phyloP scores from a whole-genome alignment of 2,113 vertebrate species.

The Charina bottae region DNA sequence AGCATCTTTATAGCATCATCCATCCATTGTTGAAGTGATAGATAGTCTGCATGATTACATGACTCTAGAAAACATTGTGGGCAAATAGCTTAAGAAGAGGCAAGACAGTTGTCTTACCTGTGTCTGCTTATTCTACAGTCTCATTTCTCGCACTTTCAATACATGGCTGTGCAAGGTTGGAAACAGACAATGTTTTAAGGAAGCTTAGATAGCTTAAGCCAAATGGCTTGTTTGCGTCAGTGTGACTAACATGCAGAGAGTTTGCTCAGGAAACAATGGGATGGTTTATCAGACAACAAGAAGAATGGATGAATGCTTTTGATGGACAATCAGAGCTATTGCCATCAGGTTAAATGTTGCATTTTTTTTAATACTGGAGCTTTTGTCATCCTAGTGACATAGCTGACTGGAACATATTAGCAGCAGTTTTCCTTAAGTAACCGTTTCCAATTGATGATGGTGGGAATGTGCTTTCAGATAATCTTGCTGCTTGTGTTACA shows the following conservation, averaged over 20 bases:
- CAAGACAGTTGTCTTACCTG: slow-evolving; percentile 47
- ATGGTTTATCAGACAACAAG: slow-evolving; percentile 23
- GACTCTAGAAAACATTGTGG: background rate
- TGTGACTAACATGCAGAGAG: slow-evolving; percentile 52
- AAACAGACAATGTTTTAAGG: slow-evolving; percentile 54
- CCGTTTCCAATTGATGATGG: slow-evolving; percentile 59
- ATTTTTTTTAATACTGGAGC: slow-evolving; percentile 24
- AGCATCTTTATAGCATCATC: background rate
- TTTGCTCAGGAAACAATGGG: slow-evolving; percentile 45
- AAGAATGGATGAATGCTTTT: background rate
- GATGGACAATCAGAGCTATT: slow-evolving; percentile 33
- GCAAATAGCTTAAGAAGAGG: slow-evolving; percentile 28
- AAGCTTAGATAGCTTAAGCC: slow-evolving; percentile 42
- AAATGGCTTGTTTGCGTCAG: slow-evolving; percentile 68
- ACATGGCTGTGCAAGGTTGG: slow-evolving; percentile 29
- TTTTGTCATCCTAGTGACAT: slow-evolving; percentile 6
- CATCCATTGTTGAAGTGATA: background rate
- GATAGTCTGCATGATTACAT: background rate
- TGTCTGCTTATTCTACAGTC: slow-evolving; percentile 51
- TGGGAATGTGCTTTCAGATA: slow-evolving; percentile 55
- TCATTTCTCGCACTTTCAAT: slow-evolving; percentile 48
- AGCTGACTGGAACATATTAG: slow-evolving; percentile 39
- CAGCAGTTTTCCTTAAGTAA: slow-evolving; percentile 62
- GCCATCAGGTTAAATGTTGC: slow-evolving; percentile 48
- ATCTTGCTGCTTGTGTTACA: slow-evolving; percentile 49